Percentiles rank a stretch among this genome's conserved stretches.
Conservation (phyloP, 1,140 invertebrate genomes). For the Sitophilus oryzae region DNA sequence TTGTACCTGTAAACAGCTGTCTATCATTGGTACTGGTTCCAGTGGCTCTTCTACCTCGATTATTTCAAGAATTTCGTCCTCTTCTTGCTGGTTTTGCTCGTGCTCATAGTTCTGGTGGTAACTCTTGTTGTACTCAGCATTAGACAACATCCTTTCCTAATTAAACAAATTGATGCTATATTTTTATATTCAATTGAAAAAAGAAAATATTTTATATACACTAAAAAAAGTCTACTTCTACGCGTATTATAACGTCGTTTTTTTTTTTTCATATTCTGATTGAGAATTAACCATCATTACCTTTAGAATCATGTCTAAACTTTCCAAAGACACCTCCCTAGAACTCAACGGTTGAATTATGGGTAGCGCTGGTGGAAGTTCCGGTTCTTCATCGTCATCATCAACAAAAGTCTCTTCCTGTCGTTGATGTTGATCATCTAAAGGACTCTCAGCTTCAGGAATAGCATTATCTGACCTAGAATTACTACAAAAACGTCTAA, state of each 20-base stretch:
- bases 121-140: constrained; percentile 46
- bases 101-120: constrained; percentile 35
- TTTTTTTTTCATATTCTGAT: too few species aligned
- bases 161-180: not conserved
- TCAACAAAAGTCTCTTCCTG: constrained; percentile 53
- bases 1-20: constrained; percentile 76
- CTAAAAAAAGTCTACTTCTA: too few species aligned
- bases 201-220: not conserved
- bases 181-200: not conserved
- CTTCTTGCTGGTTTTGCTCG: constrained; percentile 41
- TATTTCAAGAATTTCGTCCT: constrained; percentile 72
- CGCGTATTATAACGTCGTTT: too few species aligned
- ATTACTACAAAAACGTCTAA: constrained; percentile 4
- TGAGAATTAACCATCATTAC: too few species aligned
- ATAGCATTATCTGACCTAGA: constrained; percentile 28
- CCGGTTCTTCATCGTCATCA: constrained; percentile 64
- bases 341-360: constrained; percentile 69
- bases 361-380: constrained; percentile 68
- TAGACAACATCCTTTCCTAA: constrained; percentile 53
- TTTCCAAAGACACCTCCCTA: constrained; percentile 72
- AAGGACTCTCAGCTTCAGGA: constrained; percentile 33
- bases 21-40: constrained; percentile 75
- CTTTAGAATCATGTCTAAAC: constrained; percentile 61
- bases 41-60: constrained; percentile 74
- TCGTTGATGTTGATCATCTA: constrained; percentile 36